phyloP scores from a whole-genome alignment of 35 echinoderm and acorn worm genomes.

The Ophioderma brevispina region DNA sequence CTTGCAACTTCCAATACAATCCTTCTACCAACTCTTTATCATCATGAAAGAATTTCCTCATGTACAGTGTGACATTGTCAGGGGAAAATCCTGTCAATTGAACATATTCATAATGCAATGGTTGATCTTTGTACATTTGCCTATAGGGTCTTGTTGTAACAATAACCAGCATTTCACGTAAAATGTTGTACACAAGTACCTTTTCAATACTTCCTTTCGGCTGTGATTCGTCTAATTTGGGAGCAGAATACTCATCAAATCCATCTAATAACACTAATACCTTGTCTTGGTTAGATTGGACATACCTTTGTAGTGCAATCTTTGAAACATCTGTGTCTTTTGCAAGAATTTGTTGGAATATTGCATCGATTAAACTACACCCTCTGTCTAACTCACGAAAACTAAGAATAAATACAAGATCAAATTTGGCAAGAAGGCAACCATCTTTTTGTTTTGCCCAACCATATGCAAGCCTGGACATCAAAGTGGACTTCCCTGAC shows the following conservation, averaged over 20 bases:
- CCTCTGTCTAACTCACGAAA: background rate
- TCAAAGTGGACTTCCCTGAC: background rate
- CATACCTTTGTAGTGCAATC: background rate
- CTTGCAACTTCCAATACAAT: background rate
- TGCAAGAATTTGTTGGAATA: too few species aligned
- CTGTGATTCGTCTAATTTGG: background rate
- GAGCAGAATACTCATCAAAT: constrained; percentile 1
- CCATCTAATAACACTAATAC: constrained; percentile 13
- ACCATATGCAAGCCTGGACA: background rate
- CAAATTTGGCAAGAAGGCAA: background rate
- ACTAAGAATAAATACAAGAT: background rate
- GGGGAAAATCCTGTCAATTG: background rate
- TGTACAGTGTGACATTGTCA: background rate
- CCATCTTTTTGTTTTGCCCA: background rate
- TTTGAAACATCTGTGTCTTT: constrained; percentile 27
- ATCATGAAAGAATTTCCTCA: constrained; percentile 12
- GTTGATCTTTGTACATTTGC: constrained; percentile 8
- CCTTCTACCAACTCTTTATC: background rate
- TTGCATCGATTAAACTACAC: background rate
- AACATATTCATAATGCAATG: background rate
- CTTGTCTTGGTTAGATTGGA: background rate
- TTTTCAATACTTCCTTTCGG: background rate
- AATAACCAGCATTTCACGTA: background rate
- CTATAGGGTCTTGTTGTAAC: constrained; percentile 10
- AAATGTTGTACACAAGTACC: background rate